Evolutionary conservation across 2,113 vertebrate genomes (phyloP), one percentile per base, ranked within the genome.

Genomic region (Hippocampus zosterae): DNA sequence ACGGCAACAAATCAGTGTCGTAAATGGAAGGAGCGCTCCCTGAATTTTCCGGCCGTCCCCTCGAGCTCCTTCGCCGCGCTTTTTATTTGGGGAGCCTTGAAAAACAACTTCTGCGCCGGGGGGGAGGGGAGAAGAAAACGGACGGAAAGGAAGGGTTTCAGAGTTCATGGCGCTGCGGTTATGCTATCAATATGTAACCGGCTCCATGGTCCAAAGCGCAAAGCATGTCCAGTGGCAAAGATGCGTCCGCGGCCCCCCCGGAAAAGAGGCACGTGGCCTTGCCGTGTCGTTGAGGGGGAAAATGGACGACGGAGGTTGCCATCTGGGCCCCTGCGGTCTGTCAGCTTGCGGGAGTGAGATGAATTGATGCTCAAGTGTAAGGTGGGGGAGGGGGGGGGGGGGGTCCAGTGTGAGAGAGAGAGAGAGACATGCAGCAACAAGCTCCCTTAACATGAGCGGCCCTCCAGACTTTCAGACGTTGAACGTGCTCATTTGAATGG

Each of bases 261-360:
- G 81, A 82, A 88, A 71, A 50, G 66, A 63, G 82, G 78, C 84
- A 19, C 69, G 77, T 83, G 77, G 71, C 76, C 80, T 80, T 6
- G 15, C 64, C 69, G 76, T 81, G 72, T 56, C 65, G 67, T 23
- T 9, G 12, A 57, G 53, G 60, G 33, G 33, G 0, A 73, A 91
- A 85, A 90, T 84, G 84, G 76, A 6, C 33, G 69, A 44, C 68
- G 44, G 44, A 76, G 85, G 87, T 88, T 82, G 77, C 76, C 74
- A 80, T 80, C 74, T 69, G 65, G 59, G 67, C 71, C 66, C 80
- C 72, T 41, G 63, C 63, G 19, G 52, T 67, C 73, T 72, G 72
- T 72, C 68, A 75, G 75, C 62, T 37, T n/a, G 23, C 41, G 57
- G 67, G 71, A 76, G 72, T 72, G 72, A 74, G 80, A 76, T 27